Conservation (phyloP, 2,888 invertebrate genomes). For the Tyria jacobaeae region DNA sequence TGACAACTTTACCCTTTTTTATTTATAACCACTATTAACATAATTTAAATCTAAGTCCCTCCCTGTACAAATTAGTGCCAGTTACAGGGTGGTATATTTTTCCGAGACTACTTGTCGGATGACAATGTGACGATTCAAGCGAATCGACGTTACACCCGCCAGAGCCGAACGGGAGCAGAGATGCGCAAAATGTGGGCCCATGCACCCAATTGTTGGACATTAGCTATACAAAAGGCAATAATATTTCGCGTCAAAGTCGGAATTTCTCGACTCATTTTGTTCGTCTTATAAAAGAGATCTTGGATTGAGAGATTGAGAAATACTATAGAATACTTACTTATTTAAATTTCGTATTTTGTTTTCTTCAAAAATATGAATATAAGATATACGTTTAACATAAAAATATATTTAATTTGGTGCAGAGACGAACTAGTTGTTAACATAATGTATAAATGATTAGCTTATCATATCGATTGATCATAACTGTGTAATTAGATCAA, state of each 20-base stretch:
- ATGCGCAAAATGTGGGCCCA: conserved; percentile 64
- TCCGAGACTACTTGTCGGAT: conserved; percentile 76
- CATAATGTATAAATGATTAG: too few relatives aligned
- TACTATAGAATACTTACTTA: not conserved
- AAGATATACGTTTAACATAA: too few relatives aligned
- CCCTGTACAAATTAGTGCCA: conserved; percentile 78
- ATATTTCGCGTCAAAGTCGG: conserved; percentile 23
- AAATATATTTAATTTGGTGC: too few relatives aligned
- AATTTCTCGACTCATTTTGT: conserved; percentile 40
- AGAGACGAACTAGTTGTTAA: too few relatives aligned
- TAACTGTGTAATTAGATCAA: too few relatives aligned
- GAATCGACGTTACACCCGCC: conserved; percentile 54
- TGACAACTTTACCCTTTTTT: conserved; percentile 19
- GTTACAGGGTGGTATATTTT: conserved; percentile 82
- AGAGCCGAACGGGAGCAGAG: conserved; percentile 66
- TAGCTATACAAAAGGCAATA: conserved; percentile 46
- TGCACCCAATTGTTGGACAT: conserved; percentile 52
- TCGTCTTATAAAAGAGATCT: conserved; percentile 48
- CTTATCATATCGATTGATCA: too few relatives aligned
- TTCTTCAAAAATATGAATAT: too few relatives aligned
- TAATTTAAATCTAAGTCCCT: conserved; percentile 50
- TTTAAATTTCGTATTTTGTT: not conserved
- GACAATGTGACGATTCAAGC: conserved; percentile 72
- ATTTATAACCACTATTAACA: conserved; percentile 2
- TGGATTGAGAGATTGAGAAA: conserved; percentile 45